Base-by-base conservation (phyloP, 2,113 vertebrate species). In the Progne subis region DNA sequence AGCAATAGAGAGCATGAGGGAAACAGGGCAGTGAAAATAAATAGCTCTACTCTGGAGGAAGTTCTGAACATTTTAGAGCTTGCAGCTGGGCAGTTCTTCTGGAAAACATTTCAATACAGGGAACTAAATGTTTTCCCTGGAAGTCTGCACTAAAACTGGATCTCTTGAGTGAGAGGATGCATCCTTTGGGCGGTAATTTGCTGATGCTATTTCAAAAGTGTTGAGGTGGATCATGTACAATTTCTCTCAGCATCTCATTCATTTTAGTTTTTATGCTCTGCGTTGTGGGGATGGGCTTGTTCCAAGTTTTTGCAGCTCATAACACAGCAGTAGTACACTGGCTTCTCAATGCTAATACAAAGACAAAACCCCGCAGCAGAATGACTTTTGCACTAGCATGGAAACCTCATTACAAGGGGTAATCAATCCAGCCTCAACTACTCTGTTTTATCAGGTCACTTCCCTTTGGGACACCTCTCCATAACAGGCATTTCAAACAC, bases 81-180 rank as follows among this genome's bases (percentile, higher is more conserved):
- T 95, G 82, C 85, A 95, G 90, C 86, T 88, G 59, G 82, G 63
- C 70, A 94, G 61, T 59, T 90, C 8, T 93, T 97, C 53, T 76
- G 60, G 72, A 70, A 69, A 92, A 92, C n/a, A 80, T 60, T 87
- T 94, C 92, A 92, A 82, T 91, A 90, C 12, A 94, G 39, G n/a
- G 47, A 82, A 59, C 46, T 64, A 56, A 94, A 81, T 69, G 34
- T 71, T 86, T 95, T 80, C 55, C 67, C 86, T 96, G 82, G 90
- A 82, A 88, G 61, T 82, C 46, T 89, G 71, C 46, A 75, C 53
- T 94, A 81, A 81, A 69, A 74, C 44, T 76, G 69, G 14, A 87
- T 88, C 90, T 93, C 85, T 89, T 56, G 63, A 95, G 59, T 41
- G 80, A 93, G 70, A 96, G n/a, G 32, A 88, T 83, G 49, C 47